phyloP scores from a whole-genome alignment of 2,888 invertebrate genomes.

The Mactromeris polynyma region DNA sequence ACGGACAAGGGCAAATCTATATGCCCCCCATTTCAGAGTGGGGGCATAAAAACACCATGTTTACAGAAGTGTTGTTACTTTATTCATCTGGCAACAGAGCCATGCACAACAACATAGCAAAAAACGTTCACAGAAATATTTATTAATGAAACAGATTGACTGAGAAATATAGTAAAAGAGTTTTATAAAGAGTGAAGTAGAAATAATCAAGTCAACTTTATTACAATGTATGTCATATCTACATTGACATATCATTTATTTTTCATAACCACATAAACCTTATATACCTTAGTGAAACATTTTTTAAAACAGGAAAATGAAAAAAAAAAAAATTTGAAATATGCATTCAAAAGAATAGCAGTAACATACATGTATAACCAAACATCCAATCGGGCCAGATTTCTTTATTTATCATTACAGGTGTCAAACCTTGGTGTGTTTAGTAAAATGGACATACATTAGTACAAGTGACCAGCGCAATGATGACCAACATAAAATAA shows the following conservation, averaged over 20 bases:
- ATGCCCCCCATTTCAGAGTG: too few species aligned
- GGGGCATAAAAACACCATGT: background rate
- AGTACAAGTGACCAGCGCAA: background rate
- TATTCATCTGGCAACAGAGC: conserved; percentile 3
- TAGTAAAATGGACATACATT: background rate
- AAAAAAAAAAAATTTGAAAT: background rate
- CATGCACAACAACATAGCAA: conserved; percentile 23
- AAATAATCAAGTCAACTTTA: background rate
- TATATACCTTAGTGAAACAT: background rate
- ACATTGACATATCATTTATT: background rate
- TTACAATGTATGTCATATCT: background rate
- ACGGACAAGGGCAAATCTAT: too few species aligned
- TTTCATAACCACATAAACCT: background rate
- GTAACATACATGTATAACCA: background rate
- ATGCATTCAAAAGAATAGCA: background rate
- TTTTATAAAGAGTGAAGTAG: background rate
- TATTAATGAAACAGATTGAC: background rate
- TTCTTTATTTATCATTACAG: background rate
- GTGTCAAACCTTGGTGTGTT: background rate
- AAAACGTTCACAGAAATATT: background rate
- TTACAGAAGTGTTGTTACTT: background rate
- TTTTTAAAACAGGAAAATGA: background rate
- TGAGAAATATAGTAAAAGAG: background rate
- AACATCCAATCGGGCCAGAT: background rate
- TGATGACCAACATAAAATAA: background rate